phyloP scores from a whole-genome alignment of 2,888 invertebrate genomes.

The Drosophila hawaiiensis region DNA sequence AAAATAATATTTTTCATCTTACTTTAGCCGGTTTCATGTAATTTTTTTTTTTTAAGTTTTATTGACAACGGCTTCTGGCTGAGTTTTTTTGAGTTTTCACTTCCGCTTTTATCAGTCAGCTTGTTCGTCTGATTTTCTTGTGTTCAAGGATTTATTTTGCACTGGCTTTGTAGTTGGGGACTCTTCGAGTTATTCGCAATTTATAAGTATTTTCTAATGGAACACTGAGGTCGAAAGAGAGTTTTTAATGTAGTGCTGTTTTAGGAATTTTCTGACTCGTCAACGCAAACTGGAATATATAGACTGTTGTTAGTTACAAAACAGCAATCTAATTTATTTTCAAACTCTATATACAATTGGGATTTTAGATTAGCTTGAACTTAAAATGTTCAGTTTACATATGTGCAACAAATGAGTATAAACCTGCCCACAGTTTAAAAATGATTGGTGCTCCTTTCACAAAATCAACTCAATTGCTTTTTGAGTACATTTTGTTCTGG shows the following conservation, averaged over 20 bases:
- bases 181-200: constrained; percentile 1
- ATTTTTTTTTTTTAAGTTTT: constrained; percentile 59
- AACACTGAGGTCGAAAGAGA: background rate
- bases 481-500: constrained; percentile 4
- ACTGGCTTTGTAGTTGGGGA: constrained; percentile 30
- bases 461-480: background rate
- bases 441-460: constrained; percentile 17
- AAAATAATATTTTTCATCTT: constrained; percentile 69
- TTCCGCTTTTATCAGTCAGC: constrained; percentile 18
- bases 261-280: background rate
- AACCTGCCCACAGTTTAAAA: background rate
- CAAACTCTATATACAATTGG: background rate
- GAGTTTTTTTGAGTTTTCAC: background rate
- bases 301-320: background rate
- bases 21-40: constrained; percentile 50
- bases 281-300: background rate
- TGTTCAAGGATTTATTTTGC: constrained; percentile 63
- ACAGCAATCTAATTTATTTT: background rate
- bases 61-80: constrained; percentile 61
- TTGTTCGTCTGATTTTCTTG: constrained; percentile 39
- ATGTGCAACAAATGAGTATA: background rate
- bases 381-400: background rate
- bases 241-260: background rate
- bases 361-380: background rate
- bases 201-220: constrained; percentile 19